Base-by-base conservation (phyloP, 64 coral and sea anemone species). In the Dendrophyllia cribrosa region DNA sequence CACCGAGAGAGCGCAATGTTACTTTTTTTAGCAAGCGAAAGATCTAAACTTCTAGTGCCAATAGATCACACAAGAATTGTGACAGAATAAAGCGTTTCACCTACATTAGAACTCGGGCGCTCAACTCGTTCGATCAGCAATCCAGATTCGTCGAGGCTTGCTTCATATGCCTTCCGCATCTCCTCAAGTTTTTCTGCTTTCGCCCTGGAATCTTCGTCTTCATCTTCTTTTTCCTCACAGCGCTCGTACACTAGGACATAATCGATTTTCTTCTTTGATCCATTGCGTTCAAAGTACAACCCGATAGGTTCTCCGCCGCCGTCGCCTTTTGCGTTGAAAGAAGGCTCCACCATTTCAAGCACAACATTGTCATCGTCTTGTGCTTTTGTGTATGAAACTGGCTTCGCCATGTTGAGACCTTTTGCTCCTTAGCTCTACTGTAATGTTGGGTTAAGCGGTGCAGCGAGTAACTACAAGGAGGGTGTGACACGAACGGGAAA, bases 211-310 rank as follows among this genome's bases (percentile, higher is more conserved):
- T 93, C 83, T 11, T 86, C 81, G 51, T 93, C 91, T 59, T 93
- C 63, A 25, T 87, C 59, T 24, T 93, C 91, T 43, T 87, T 80
- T 45, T 93, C 91, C 48, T 69, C 45, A 8, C 82, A 78, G 0
- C 72, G 45, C 23, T 93, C 91, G 47, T 93, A 93, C 12, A 93
- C 91, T 7, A 93, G 85, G 22, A 87, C 83, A 45, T 93, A 93
- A 58, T 93, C 91, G 15, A 93, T 78, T 63, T 68, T 84, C 46
- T 49, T 68, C 14, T 87, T 93, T 6, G 70, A 50, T 48, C 91
- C 91, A 3, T 14, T 48, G 10, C 50, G 56, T n/a, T 93, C 64
- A 55, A 93, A 78, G 45, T 86, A 69, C 48, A 86, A 20, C 17
- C 91, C 91, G 21, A 69, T 50, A 17, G 82, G 17, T 46, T 86